Conservation (phyloP, 2,113 vertebrate species). For the Alethe diademata region DNA sequence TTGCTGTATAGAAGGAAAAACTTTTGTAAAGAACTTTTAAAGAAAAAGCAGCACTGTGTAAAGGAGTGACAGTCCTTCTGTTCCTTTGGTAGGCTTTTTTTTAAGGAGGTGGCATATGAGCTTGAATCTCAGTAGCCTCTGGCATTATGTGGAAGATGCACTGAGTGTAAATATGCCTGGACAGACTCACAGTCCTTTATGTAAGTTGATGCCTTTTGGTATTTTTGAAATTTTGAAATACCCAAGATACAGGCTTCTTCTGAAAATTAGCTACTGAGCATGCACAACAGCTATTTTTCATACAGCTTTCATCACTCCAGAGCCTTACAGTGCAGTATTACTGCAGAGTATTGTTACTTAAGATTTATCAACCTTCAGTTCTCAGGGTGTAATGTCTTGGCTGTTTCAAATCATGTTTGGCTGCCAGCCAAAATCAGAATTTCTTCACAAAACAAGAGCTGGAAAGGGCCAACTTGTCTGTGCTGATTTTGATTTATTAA, state of each 20-base stretch:
- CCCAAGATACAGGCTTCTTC: constrained; percentile 21
- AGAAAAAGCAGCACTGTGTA: not conserved
- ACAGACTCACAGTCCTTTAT: not conserved
- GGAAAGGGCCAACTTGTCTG: constrained; percentile 50
- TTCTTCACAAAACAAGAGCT: constrained; percentile 62
- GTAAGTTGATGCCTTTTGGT: constrained; percentile 47
- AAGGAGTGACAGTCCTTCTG: not conserved
- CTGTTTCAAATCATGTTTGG: constrained; percentile 56
- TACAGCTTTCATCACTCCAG: constrained; percentile 62
- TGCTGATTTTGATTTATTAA: constrained; percentile 46
- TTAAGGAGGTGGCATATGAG: not conserved
- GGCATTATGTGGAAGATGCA: not conserved
- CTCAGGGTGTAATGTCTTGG: constrained; percentile 57
- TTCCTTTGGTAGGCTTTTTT: not conserved
- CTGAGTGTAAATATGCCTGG: not conserved
- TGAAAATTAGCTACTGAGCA: constrained; percentile 37
- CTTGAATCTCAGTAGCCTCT: constrained; percentile 2
- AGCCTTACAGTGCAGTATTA: constrained; percentile 56
- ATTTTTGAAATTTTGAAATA: constrained; percentile 48
- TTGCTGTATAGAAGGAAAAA: not conserved
- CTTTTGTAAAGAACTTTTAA: not conserved
- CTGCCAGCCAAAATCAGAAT: constrained; percentile 57
- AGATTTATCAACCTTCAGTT: constrained; percentile 60
- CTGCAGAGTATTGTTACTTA: constrained; percentile 61
- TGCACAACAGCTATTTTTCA: constrained; percentile 60